A percentile compares a stretch with the other conserved stretches of the same genome.
phyloP scores from a whole-genome alignment of 1,140 invertebrate genomes.

The Heliconius himera region DNA sequence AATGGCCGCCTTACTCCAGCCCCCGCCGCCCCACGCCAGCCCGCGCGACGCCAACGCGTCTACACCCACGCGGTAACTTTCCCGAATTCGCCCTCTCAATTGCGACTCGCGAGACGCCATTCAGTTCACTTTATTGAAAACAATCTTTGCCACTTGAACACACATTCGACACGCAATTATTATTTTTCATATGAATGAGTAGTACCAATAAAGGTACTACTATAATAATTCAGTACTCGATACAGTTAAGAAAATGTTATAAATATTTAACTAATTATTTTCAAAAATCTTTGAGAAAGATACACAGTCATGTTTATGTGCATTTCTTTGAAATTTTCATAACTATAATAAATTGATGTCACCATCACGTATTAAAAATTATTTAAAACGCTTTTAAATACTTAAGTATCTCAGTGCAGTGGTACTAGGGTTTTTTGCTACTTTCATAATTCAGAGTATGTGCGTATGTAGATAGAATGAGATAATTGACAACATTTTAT shows the following conservation, averaged over 20 bases:
- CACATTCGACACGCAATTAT: constrained; percentile 22
- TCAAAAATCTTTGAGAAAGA: background rate
- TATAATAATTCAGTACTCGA: background rate
- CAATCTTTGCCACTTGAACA: constrained; percentile 54
- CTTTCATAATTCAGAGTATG: background rate
- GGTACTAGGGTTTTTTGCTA: background rate
- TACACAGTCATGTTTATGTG: background rate
- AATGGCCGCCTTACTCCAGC: constrained; percentile 69
- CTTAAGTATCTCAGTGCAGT: background rate
- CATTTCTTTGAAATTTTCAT: too few species aligned
- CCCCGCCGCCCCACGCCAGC: constrained; percentile 36
- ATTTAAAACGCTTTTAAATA: too few species aligned
- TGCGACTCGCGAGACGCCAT: constrained; percentile 57
- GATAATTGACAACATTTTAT: background rate
- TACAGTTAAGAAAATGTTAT: too few species aligned
- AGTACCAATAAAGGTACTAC: background rate
- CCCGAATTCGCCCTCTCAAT: constrained; percentile 65
- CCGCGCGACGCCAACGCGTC: constrained; percentile 61
- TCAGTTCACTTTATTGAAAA: constrained; percentile 66
- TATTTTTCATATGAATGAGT: background rate
- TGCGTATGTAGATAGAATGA: background rate
- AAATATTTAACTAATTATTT: background rate
- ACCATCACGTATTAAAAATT: background rate
- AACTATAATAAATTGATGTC: too few species aligned
- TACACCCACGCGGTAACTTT: constrained; percentile 68